These are phyloP conservation scores for Plebejus argus DNA, from an alignment of 2,888 invertebrate species.

Conservation along the genomic window DNA sequence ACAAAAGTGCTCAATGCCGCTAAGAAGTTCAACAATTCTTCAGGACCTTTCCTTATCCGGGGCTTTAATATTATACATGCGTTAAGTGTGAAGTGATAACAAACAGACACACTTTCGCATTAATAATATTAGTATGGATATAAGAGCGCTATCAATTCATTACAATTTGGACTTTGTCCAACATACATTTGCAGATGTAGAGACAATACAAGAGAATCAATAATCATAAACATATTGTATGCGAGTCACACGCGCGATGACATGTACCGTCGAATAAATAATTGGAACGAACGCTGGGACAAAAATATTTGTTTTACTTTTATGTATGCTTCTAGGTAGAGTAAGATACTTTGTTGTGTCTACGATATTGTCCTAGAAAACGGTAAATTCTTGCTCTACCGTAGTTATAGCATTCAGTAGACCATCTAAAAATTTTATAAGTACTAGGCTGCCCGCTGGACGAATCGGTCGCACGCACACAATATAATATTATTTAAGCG, in stretches of 20 bases:
- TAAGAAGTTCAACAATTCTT: too few species aligned
- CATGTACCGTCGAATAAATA: slow-evolving; percentile 17
- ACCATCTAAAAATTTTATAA: not conserved
- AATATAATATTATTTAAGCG: too few species aligned
- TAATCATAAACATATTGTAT: slow-evolving; percentile 20
- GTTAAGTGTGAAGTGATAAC: not conserved
- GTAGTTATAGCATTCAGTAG: not conserved
- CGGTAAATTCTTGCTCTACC: not conserved
- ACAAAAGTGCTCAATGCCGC: too few species aligned
- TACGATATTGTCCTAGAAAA: not conserved
- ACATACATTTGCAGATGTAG: slow-evolving; percentile 21
- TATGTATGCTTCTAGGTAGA: not conserved
- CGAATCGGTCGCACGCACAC: too few species aligned
- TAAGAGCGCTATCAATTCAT: slow-evolving; percentile 17
- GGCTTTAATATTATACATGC: too few species aligned
- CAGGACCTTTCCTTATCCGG: too few species aligned
- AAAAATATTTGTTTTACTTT: not conserved
- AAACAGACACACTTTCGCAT: not conserved
- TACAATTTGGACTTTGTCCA: slow-evolving; percentile 31
- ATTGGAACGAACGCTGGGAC: slow-evolving; percentile 10
- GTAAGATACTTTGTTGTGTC: not conserved
- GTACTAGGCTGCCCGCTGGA: too few species aligned
- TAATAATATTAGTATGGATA: not conserved
- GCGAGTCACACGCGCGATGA: slow-evolving; percentile 20
- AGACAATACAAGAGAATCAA: slow-evolving; percentile 27